Evolutionary conservation across 23 tunicate genomes (phyloP), one percentile per base, ranked within the genome.

Genomic region (Aplidium turbinatum): DNA sequence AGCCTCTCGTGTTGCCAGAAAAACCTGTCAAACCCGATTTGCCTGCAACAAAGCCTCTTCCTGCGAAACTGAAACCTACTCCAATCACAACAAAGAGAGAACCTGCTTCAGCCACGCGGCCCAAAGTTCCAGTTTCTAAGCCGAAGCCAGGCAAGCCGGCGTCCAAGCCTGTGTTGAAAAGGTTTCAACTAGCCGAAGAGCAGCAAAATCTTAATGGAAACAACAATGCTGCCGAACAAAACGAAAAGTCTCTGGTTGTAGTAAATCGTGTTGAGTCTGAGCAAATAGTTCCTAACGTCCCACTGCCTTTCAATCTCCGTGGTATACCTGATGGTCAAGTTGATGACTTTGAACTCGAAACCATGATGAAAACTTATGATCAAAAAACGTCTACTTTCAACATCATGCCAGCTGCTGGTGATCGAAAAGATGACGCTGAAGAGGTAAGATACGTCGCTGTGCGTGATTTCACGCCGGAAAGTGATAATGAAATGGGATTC

Each of bases 281-380:
- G 20, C 9, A 5, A 13, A 16, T 45, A 3, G 76, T 28, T 9
- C 58, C 76, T 3, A 47, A 13, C 16, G 9, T 16, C 16, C 13
- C 3, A 22, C 11, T 47, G 2, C 6, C 36, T 25, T 23, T 16
- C 3, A 66, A 11, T 33, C 57, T 53, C 5, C 87, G 96, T 1
- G 82, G 83, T 35, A 64, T 83, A 1, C 96, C 96, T 22, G 96
- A 88, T 61, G 96, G 96, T 20, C 82, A 87, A 45, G 87, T 75
- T 16, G 93, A 86, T 63, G 38, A 46, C 33, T 20, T 23, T 25
- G 6, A 23, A 18, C 2, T 21, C 26, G 69, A 30, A 4, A 26
- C 47, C 21, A 22, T n/a, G 20, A 4, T 21, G 47, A 18, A 5
- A 31, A 23, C 77, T 50, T 2, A 47, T 63, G 2, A 22, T 32